Conservation (phyloP, 2,797 vertebrate species). For the Chloroceryle amazona region DNA sequence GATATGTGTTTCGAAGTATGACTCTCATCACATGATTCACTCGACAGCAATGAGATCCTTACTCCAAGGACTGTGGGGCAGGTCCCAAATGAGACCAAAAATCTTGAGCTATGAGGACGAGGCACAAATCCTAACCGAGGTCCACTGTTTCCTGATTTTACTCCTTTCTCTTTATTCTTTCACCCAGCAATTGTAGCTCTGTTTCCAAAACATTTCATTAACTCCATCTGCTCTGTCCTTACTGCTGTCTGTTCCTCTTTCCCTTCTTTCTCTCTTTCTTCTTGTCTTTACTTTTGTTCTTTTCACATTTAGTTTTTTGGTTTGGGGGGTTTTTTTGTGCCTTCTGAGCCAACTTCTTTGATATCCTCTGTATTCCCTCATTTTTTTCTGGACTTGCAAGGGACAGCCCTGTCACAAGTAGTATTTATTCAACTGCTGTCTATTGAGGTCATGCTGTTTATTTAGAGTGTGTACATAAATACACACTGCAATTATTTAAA, state of each 20-base stretch:
- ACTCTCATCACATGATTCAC: accelerated
- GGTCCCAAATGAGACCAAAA: neutral
- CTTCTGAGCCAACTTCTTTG: neutral
- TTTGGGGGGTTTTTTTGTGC: neutral
- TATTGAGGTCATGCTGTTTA: neutral
- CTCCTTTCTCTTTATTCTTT: neutral
- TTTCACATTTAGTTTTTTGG: neutral
- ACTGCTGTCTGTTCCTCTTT: neutral
- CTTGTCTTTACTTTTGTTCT: neutral
- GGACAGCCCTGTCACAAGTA: neutral
- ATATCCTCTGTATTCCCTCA: neutral
- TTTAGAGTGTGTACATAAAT: neutral
- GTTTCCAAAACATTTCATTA: neutral
- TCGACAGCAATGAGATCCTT: neutral
- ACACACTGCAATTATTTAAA: neutral
- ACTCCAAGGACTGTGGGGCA: neutral
- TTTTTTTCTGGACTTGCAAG: neutral
- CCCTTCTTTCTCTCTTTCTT: neutral
- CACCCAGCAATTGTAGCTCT: neutral
- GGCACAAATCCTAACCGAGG: neutral
- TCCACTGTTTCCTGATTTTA: neutral
- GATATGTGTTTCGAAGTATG: neutral
- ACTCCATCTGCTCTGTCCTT: neutral
- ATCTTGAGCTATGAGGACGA: neutral
- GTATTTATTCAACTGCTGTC: neutral